phyloP scores from a whole-genome alignment of 1,140 invertebrate genomes.

The Aethina tumida region DNA sequence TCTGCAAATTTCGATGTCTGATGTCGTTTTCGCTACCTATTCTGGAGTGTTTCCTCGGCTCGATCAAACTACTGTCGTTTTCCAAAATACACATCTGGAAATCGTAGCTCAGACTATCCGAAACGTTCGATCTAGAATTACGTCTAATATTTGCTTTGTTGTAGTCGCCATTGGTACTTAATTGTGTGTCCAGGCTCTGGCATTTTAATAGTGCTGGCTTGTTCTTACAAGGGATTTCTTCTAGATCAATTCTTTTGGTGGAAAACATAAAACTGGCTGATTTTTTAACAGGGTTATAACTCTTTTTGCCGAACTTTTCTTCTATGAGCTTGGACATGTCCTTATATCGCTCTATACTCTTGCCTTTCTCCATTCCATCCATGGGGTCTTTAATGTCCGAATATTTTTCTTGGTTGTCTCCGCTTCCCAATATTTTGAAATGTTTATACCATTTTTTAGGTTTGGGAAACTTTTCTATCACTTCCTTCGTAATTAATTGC shows the following conservation, averaged over 20 bases:
- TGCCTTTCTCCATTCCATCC: conserved; percentile 25
- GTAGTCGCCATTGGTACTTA: conserved; percentile 18
- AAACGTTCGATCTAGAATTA: conserved; percentile 20
- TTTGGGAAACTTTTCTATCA: conserved; percentile 28
- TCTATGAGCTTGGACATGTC: conserved; percentile 33
- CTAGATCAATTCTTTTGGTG: conserved; percentile 23
- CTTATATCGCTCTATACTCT: conserved; percentile 29
- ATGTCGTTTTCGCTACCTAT: conserved; percentile 6
- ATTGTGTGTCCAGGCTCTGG: conserved; percentile 29
- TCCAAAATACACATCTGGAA: conserved; percentile 31
- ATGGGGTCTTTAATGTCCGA: conserved; percentile 14
- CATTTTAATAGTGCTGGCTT: conserved; percentile 27
- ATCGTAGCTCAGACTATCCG: conserved; percentile 24
- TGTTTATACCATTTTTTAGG: conserved; percentile 32
- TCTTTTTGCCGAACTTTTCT: conserved; percentile 27
- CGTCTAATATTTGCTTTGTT: conserved; percentile 6
- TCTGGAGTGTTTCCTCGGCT: conserved; percentile 6
- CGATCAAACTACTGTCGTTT: conserved; percentile 9
- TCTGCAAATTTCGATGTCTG: conserved; percentile 3
- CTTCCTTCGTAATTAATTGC: conserved; percentile 29
- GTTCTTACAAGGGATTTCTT: conserved; percentile 16
- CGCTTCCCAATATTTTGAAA: conserved; percentile 23
- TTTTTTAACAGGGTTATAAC: conserved; percentile 31
- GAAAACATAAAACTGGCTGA: conserved; percentile 33
- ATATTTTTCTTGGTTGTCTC: conserved; percentile 13